Percentiles rank a stretch among this genome's conserved stretches.
phyloP scores from a whole-genome alignment of 2,797 vertebrate species.

The Ficedula albicollis region DNA sequence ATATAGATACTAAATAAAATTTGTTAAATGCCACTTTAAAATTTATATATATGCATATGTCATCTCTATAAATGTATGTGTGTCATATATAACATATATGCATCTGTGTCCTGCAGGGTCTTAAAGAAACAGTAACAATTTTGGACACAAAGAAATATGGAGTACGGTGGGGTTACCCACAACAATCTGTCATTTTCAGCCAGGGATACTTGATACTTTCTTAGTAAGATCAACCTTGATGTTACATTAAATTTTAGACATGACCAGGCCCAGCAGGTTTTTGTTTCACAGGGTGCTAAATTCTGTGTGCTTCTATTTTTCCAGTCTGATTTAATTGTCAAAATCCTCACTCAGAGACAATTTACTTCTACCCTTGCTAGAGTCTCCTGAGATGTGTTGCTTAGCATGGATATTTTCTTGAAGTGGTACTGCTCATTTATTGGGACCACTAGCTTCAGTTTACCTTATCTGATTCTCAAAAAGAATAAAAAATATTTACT shows the following conservation, averaged over 20 bases:
- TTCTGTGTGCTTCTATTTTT: not conserved
- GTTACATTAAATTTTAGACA: not conserved
- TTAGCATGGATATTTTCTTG: not conserved
- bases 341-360: not conserved
- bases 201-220: not conserved
- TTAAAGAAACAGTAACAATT: not conserved
- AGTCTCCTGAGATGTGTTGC: not conserved
- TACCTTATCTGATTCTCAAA: not conserved
- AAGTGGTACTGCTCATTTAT: not conserved
- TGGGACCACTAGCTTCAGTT: not conserved
- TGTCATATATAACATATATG: not conserved
- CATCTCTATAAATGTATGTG: not conserved
- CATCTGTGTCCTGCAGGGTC: not conserved
- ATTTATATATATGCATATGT: not conserved
- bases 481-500: not conserved
- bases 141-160: not conserved
- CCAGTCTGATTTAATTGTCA: not conserved
- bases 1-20: not conserved
- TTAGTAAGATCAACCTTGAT: not conserved
- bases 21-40: not conserved
- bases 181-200: not conserved
- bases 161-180: not conserved
- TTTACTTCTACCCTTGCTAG: not conserved
- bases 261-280: not conserved
- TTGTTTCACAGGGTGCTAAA: not conserved